These are phyloP conservation scores for Drosophila leontia DNA, from an alignment of 1,140 invertebrate genomes.

Conservation along the genomic window DNA sequence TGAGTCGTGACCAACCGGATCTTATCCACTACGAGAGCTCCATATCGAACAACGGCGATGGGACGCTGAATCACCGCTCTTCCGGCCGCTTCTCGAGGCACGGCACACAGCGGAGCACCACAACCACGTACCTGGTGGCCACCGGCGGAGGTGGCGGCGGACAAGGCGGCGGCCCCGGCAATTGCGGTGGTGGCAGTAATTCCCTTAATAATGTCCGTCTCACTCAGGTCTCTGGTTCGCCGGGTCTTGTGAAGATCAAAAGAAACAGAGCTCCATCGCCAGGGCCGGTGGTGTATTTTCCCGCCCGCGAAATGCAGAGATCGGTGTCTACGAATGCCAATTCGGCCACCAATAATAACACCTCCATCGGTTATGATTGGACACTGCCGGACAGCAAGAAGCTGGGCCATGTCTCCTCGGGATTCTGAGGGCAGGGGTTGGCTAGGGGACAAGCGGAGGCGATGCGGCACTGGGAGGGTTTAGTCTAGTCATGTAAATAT, in stretches of 20 bases:
- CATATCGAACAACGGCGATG: constrained; percentile 90
- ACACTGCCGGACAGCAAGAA: constrained; percentile 68
- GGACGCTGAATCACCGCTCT: constrained; percentile 86
- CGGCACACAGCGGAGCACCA: constrained; percentile 86
- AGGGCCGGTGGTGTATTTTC: constrained; percentile 89
- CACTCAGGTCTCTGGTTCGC: constrained; percentile 70
- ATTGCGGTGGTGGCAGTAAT: constrained; percentile 83
- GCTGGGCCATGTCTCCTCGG: constrained; percentile 75
- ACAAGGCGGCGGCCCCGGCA: constrained; percentile 76
- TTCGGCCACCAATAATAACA: constrained; percentile 77
- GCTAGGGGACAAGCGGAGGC: constrained; percentile 10
- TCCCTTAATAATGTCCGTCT: constrained; percentile 75
- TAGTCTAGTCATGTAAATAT: constrained; percentile 40
- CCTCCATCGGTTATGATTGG: constrained; percentile 76
- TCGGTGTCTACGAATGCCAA: constrained; percentile 64
- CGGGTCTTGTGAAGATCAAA: constrained; percentile 76
- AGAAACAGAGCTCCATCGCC: constrained; percentile 86
- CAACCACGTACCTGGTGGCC: constrained; percentile 77
- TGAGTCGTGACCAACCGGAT: constrained; percentile 89
- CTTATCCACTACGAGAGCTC: constrained; percentile 92
- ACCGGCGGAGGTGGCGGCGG: constrained; percentile 84
- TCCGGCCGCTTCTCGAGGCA: constrained; percentile 89
- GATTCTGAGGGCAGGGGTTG: constrained; percentile 55
- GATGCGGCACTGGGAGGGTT: constrained; percentile 2
- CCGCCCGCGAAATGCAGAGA: constrained; percentile 84